Conservation (phyloP, 2,888 invertebrate genomes). For the Agrochola macilenta region DNA sequence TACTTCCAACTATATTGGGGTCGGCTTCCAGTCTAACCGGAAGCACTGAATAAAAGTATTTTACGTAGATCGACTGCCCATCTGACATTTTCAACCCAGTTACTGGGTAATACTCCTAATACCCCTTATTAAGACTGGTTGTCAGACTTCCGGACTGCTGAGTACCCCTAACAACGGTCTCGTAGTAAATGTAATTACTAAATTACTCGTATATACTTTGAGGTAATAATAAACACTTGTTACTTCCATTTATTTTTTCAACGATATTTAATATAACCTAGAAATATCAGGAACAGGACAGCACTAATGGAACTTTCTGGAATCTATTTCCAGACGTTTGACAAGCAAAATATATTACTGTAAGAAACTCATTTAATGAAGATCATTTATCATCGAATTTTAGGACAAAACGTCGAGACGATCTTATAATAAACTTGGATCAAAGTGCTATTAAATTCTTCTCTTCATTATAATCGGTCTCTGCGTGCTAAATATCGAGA, state of each 20-base stretch:
- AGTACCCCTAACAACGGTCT: no score
- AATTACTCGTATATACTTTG: not conserved
- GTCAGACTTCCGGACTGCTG: not conserved
- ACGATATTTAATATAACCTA: conserved; percentile 14
- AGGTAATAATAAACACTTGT: not conserved
- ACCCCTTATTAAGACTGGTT: not conserved
- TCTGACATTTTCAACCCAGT: no score
- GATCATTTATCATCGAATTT: conserved; percentile 33
- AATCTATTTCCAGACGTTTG: conserved; percentile 32
- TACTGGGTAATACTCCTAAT: no score
- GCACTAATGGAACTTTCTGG: conserved; percentile 27
- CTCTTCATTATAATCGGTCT: not conserved
- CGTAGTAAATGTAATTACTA: not conserved
- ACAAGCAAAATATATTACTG: conserved; percentile 26
- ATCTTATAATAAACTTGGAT: not conserved
- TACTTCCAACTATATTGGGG: no score
- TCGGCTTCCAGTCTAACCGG: no score
- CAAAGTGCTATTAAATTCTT: not conserved
- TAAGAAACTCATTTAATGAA: conserved; percentile 20
- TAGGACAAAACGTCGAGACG: not conserved
- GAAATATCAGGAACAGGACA: not conserved
- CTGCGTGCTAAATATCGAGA: not conserved
- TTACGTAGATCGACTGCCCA: no score
- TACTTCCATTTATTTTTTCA: not conserved
- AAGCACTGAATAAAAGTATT: no score